Base-by-base conservation (phyloP, 2,888 invertebrate species). In the Tetheella fluctuosa region DNA sequence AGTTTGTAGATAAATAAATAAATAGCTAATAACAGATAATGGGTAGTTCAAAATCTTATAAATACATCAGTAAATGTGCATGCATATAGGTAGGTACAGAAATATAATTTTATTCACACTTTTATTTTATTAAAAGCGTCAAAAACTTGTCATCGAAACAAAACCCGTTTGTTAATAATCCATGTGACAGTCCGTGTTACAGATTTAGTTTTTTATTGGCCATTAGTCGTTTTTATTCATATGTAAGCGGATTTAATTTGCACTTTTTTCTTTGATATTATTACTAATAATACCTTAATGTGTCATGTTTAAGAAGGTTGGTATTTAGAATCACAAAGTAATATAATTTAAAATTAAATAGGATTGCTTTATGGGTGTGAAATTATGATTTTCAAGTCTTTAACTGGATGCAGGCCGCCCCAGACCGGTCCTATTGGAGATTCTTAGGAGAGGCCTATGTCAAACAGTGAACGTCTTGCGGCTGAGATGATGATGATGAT, bases 211-310 rank as follows among this genome's bases (percentile, higher is more conserved):
- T 48, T 48, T 48, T 48, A 20, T 20, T 48, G 7, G 8, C 17
- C 15, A 48, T 48, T 48, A 48, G 48, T 10, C 20, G 20, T 48
- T 48, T 48, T 48, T 48, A 48, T 48, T 48, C 20, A 48, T 20
- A 20, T 48, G 48, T 48, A 48, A 48, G 20, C 48, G 48, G 48
- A 48, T 48, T 48, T 20, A 48, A 48, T 48, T 48, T 48, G 48
- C 48, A 48, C 48, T 48, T 48, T 48, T 48, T 48, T 20, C 48
- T 48, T 48, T 48, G 48, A 48, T 48, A n/a, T n/a, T 48, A 20
- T 10, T 10, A 20, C n/a, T 48, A 20, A 48, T 48, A 48, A 48
- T 48, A n/a, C 17, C 10, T 6, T 7, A 17, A 20, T 20, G 48
- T 42, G 42, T 48, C 48, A 20, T 48, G 48, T 20, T 42, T 20